Conservation (phyloP, 1,140 invertebrate species). For the Drosophila tristis region DNA sequence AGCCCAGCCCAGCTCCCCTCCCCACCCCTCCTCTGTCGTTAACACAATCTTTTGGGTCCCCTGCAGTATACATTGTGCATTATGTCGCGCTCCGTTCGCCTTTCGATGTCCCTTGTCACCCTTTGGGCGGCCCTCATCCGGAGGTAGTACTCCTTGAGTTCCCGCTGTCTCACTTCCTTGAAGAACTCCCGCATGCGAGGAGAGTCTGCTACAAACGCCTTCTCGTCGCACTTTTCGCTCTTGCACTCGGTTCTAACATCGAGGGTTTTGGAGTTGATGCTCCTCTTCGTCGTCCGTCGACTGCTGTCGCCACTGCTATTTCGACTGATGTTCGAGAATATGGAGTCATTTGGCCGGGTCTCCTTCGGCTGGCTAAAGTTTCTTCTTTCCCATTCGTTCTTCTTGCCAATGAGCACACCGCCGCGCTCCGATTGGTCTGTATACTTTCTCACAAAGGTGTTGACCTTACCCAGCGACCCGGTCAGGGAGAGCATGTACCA, state of each 20-base stretch:
- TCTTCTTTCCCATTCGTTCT: too few species aligned
- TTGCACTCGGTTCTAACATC: neutral
- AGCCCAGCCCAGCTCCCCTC: neutral
- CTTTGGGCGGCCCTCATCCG: constrained; percentile 19
- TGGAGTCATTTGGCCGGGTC: too few species aligned
- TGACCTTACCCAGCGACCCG: constrained; percentile 7
- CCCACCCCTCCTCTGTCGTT: too few species aligned
- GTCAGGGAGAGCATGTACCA: constrained; percentile 23
- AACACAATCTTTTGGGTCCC: constrained; percentile 1
- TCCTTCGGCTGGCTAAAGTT: too few species aligned
- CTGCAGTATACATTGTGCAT: constrained; percentile 25
- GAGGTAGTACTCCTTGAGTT: constrained; percentile 29
- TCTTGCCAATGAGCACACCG: neutral
- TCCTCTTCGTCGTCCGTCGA: neutral
- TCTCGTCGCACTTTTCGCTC: neutral
- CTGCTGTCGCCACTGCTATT: too few species aligned
- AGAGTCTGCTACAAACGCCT: constrained; percentile 4
- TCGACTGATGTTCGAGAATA: too few species aligned
- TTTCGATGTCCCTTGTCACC: neutral
- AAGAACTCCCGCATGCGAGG: constrained; percentile 39
- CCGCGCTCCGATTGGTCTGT: neutral
- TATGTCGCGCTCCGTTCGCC: too few species aligned
- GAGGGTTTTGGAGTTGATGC: neutral
- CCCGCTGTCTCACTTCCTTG: constrained; percentile 18
- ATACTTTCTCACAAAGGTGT: constrained; percentile 22